phyloP scores from a whole-genome alignment of 2,113 vertebrate species.

The Asarcornis scutulata region DNA sequence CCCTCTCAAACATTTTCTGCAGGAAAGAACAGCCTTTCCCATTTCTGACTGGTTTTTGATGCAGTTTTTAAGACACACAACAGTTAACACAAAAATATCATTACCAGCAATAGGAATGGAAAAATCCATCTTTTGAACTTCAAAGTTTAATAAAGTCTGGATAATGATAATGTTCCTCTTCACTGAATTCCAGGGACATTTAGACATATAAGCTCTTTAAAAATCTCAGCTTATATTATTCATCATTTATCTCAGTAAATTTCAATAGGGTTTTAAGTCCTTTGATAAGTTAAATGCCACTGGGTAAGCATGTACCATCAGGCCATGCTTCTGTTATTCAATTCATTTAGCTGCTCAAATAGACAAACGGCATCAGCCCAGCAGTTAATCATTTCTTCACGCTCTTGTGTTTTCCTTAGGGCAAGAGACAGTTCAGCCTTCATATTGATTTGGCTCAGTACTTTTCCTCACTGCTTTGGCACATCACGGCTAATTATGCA shows the following conservation, averaged over 20 bases:
- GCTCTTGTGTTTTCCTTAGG: constrained; percentile 46
- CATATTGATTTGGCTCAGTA: constrained; percentile 23
- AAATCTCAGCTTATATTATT: constrained; percentile 28
- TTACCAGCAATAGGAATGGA: background rate
- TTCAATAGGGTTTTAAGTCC: constrained; percentile 44
- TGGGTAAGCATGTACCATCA: background rate
- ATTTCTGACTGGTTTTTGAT: background rate
- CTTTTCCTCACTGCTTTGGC: constrained; percentile 15
- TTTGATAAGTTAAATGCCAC: constrained; percentile 62
- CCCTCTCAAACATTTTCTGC: background rate
- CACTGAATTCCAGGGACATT: constrained; percentile 36
- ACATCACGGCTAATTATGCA: constrained; percentile 45
- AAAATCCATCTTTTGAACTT: constrained; percentile 9
- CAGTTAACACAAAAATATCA: background rate
- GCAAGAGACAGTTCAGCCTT: constrained; percentile 45
- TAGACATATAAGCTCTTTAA: constrained; percentile 1
- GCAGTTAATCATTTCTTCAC: constrained; percentile 65
- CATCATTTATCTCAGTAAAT: constrained; percentile 47
- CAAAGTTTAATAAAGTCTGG: constrained; percentile 25
- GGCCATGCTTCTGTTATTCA: constrained; percentile 19
- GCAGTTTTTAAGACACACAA: background rate
- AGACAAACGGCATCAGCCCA: constrained; percentile 63
- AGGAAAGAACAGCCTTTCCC: background rate
- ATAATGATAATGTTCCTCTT: constrained; percentile 23
- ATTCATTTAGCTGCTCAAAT: constrained; percentile 64